Evolutionary conservation across 2,113 vertebrate species (phyloP).

Genomic region (Mesoclemmys tuberculata): DNA sequence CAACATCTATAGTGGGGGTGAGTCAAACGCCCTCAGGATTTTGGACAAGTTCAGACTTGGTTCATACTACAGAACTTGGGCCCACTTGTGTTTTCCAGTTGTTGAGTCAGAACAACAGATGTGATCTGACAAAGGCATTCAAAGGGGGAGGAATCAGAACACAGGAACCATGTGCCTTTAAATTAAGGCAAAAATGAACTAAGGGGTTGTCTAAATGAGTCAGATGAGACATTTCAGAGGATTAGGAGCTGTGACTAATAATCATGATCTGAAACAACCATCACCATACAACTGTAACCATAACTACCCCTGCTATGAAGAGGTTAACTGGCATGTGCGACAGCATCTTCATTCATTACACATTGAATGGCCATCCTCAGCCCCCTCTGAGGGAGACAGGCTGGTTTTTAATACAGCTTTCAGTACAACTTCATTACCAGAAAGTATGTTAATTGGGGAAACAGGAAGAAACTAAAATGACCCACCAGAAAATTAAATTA

Average conservation of each 20-base stretch:
- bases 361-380: neutral
- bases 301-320: neutral
- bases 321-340: neutral
- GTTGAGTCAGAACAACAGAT: rapidly evolving
- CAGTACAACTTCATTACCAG: neutral
- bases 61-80: neutral
- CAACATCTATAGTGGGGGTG: neutral
- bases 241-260: neutral
- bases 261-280: neutral
- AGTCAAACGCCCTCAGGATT: neutral
- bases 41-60: neutral
- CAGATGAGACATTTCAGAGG: neutral
- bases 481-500: neutral
- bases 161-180: rapidly evolving
- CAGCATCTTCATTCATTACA: neutral
- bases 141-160: neutral
- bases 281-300: neutral
- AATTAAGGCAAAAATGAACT: neutral
- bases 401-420: neutral
- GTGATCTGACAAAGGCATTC: neutral
- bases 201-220: neutral
- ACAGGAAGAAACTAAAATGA: neutral
- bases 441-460: neutral
- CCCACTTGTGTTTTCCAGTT: neutral
- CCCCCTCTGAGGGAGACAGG: neutral